Conservation (phyloP, 2,888 invertebrate species). For the Andrena minutula region DNA sequence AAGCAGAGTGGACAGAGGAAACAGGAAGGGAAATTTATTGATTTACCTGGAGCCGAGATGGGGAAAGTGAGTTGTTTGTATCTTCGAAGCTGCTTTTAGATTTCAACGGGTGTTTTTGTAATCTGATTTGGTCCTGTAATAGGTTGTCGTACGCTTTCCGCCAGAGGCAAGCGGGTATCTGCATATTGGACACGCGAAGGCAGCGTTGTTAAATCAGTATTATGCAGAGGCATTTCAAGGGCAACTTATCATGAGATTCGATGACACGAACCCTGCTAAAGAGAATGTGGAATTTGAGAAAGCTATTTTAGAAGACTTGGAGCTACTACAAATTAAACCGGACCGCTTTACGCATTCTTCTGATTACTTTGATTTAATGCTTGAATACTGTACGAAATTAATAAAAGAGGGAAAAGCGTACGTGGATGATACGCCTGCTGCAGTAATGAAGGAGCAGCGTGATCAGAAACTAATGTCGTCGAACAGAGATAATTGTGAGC, state of each 20-base stretch:
- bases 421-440: constrained; percentile 98
- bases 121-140: constrained; percentile 8
- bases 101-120: not conserved
- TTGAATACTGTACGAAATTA: constrained; percentile 94
- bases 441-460: constrained; percentile 97
- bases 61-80: constrained; percentile 89
- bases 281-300: constrained; percentile 98
- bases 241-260: constrained; percentile 98
- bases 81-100: not conserved
- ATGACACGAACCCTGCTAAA: constrained; percentile 99
- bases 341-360: constrained; percentile 98
- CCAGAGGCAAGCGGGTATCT: constrained; percentile 99
- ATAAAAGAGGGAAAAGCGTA: constrained; percentile 96
- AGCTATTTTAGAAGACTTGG: constrained; percentile 97
- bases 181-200: constrained; percentile 99
- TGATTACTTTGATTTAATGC: constrained; percentile 97
- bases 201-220: constrained; percentile 98
- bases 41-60: constrained; percentile 97
- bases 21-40: constrained; percentile 98
- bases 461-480: constrained; percentile 94
- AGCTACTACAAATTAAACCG: constrained; percentile 95
- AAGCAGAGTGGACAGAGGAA: constrained; percentile 85
- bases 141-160: constrained; percentile 97
- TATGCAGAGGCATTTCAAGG: constrained; percentile 97
- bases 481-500: constrained; percentile 93